Evolutionary conservation across 2,797 vertebrate genomes (phyloP), one percentile per base, ranked within the genome.

Genomic region (Balearica regulorum): DNA sequence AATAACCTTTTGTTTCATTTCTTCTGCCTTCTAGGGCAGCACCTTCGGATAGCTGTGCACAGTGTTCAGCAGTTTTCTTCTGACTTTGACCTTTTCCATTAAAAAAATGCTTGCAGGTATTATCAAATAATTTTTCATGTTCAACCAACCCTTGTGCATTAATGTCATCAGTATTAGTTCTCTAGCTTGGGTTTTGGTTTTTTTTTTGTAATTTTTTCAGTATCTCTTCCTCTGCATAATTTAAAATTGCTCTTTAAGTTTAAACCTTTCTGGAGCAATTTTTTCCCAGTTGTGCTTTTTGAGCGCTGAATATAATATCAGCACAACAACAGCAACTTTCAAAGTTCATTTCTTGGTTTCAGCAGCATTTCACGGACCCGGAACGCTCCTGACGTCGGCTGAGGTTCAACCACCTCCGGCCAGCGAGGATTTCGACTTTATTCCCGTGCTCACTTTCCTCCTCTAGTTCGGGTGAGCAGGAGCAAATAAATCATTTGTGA

Each of bases 331-430:
- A n/a, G 48, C n/a, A 11, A 14, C 44, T 69, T 33, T 2, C n/a
- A 5, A 18, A 72, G 87, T 35, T 37, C 24, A 11, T 20, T 41
- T 16, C 6, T 28, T 4, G 75, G 18, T 33, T 37, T 16, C 17
- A 2, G 57, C 77, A 46, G 65, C 21, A 5, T 31, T 22, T 35
- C 29, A 9, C 1, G 39, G 39, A 22, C 33, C 11, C 29, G 1
- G 26, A 31, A 19, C 0, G 29, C 57, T 31, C 64, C 19, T 13
- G 6, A 25, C 22, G 0, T 7, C 0, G 24, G n/a, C 62, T 3
- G 35, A 58, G 76, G 57, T 26, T 64, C 58, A 48, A 18, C 35
- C 64, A 37, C 64, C 61, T 24, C 28, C 4, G 44, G n/a, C 66
- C 70, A 37, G 69, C 8, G 8, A 35, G 39, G 61, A 43, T 17